These are phyloP conservation scores for Symphodus melops DNA, from an alignment of 2,113 vertebrate species.

Conservation along the genomic window DNA sequence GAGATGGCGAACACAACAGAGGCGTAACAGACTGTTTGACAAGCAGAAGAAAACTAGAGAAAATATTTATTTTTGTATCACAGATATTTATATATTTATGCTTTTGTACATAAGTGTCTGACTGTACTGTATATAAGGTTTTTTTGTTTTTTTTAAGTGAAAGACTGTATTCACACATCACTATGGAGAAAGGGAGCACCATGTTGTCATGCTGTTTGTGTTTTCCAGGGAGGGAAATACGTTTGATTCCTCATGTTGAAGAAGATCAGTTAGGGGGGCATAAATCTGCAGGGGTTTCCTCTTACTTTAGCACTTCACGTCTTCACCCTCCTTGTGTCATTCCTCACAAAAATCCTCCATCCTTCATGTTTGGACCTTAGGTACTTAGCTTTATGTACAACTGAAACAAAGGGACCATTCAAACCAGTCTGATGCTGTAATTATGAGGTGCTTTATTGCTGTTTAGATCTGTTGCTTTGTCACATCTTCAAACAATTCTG, in stretches of 20 bases:
- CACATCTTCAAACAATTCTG: constrained; percentile 16
- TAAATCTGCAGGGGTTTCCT: constrained; percentile 22
- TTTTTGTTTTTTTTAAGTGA: constrained; percentile 85
- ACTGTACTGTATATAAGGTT: constrained; percentile 86
- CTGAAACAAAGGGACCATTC: constrained; percentile 52
- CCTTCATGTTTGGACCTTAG: constrained; percentile 26
- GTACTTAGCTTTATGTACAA: constrained; percentile 56
- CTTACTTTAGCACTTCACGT: constrained; percentile 62
- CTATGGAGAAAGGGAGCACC: constrained; percentile 56
- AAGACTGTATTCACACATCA: constrained; percentile 64
- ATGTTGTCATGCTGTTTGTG: constrained; percentile 21
- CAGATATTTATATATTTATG: constrained; percentile 99
- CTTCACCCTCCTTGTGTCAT: constrained; percentile 30
- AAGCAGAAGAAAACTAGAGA: constrained; percentile 83
- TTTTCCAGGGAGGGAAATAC: constrained; percentile 33
- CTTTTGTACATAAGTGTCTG: constrained; percentile 95
- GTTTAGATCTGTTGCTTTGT: constrained; percentile 29
- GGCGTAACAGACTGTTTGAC: constrained; percentile 72
- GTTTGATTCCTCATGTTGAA: constrained; percentile 36
- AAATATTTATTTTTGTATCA: constrained; percentile 99
- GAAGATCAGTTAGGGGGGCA: constrained; percentile 23
- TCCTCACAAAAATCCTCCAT: constrained; percentile 36
- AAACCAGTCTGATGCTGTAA: constrained; percentile 48
- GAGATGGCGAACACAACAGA: constrained; percentile 62
- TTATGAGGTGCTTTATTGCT: constrained; percentile 33